These are phyloP conservation scores for Onchidella celtica DNA, from an alignment of 2,888 invertebrate species.

Conservation along the genomic window DNA sequence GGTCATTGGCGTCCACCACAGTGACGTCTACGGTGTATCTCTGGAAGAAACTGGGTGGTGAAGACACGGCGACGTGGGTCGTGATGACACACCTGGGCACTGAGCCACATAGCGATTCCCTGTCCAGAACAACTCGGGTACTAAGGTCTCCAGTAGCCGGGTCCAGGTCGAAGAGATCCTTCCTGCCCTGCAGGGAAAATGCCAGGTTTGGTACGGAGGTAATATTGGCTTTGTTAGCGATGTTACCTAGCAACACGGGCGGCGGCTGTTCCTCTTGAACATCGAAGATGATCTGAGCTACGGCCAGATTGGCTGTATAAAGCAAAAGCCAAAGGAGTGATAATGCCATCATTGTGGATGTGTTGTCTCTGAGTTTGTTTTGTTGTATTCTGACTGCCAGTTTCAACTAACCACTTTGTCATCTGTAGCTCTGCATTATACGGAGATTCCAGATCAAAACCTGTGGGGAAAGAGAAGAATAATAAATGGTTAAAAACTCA, in stretches of 20 bases:
- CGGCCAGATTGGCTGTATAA: not conserved
- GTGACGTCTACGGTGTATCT: slow-evolving; percentile 50
- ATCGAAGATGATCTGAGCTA: slow-evolving; percentile 41
- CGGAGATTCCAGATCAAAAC: not conserved
- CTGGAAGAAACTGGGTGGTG: slow-evolving; percentile 50
- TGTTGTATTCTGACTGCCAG: no score
- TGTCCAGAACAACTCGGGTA: slow-evolving; percentile 48
- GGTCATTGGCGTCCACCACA: slow-evolving; percentile 54
- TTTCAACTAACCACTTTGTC: not conserved
- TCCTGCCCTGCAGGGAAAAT: slow-evolving; percentile 29
- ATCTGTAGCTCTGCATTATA: not conserved
- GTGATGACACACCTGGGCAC: slow-evolving; percentile 49
- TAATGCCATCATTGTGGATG: not conserved
- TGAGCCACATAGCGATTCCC: slow-evolving; percentile 52
- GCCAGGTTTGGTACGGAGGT: slow-evolving; percentile 9
- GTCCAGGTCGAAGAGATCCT: slow-evolving; percentile 50
- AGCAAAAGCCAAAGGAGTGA: slow-evolving; percentile 16
- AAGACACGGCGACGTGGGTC: slow-evolving; percentile 50
- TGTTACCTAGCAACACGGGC: slow-evolving; percentile 49
- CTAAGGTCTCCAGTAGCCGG: slow-evolving; percentile 51
- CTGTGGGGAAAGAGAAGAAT: not conserved
- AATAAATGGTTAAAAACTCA: no score
- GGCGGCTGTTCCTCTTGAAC: slow-evolving; percentile 45
- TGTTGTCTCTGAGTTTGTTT: no score
- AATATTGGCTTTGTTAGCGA: slow-evolving; percentile 40